A percentile compares a stretch with the other conserved stretches of the same genome.
These are phyloP conservation scores for Tapirus indicus DNA, from an alignment of 2,797 vertebrate species.

Conservation along the genomic window DNA sequence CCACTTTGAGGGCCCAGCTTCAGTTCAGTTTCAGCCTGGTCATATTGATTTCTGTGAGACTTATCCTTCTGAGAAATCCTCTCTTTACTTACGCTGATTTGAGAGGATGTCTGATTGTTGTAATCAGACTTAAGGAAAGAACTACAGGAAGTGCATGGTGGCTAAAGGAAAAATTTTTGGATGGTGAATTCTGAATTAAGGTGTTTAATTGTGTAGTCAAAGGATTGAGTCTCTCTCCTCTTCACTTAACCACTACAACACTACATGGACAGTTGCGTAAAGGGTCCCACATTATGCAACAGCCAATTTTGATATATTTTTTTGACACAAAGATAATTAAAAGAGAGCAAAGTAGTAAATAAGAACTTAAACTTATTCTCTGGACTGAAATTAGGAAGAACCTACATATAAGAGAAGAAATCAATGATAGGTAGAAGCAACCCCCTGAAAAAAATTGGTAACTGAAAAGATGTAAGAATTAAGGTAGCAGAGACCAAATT, in stretches of 20 bases:
- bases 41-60: not conserved
- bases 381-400: conserved; percentile 38
- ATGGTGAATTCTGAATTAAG: not conserved
- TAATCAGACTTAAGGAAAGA: conserved; percentile 11
- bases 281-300: rapidly evolving
- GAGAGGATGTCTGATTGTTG: not conserved
- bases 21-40: not conserved
- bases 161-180: not conserved
- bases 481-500: not conserved
- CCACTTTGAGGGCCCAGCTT: not conserved
- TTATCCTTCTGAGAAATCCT: not conserved
- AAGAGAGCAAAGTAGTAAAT: not conserved
- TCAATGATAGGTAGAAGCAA: not conserved
- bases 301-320: not conserved
- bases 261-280: not conserved
- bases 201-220: not conserved
- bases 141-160: not conserved
- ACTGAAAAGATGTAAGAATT: not conserved
- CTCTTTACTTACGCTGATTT: not conserved
- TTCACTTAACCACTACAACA: not conserved
- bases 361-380: not conserved
- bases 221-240: not conserved
- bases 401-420: not conserved
- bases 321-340: not conserved
- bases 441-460: not conserved